phyloP scores from a whole-genome alignment of 1,140 invertebrate species.

The Trichonephila inaurata region DNA sequence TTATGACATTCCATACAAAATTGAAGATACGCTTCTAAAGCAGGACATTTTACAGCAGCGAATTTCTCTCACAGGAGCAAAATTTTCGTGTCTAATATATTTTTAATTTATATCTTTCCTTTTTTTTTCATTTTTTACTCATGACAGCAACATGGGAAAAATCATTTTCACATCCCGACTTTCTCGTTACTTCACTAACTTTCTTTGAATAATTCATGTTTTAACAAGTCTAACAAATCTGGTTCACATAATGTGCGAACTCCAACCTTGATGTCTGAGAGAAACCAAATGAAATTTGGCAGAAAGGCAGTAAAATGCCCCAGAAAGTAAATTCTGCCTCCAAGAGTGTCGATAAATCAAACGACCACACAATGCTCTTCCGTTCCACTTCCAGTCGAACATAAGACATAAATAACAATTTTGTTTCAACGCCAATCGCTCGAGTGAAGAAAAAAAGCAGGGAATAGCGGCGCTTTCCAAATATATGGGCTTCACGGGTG shows the following conservation, averaged over 20 bases:
- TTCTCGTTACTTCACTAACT: not conserved
- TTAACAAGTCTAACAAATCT: not conserved
- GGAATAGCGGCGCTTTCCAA: not conserved
- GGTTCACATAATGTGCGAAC: not conserved
- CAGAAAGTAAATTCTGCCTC: constrained; percentile 29
- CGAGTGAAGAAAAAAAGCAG: constrained; percentile 36
- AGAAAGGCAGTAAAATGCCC: constrained; percentile 28
- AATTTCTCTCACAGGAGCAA: not conserved
- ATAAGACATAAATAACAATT: constrained; percentile 45
- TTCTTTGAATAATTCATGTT: not conserved
- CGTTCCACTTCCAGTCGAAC: not conserved
- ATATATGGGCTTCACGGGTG: constrained; percentile 50
- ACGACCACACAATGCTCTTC: not conserved
- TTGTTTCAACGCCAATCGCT: constrained; percentile 26
- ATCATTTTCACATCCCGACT: not conserved
- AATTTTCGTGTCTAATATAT: not conserved
- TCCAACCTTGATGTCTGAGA: not conserved
- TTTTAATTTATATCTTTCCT: not conserved
- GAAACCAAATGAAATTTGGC: not conserved
- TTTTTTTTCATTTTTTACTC: not conserved
- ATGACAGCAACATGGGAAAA: not conserved
- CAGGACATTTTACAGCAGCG: not conserved
- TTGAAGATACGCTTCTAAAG: no score
- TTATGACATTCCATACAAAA: no score
- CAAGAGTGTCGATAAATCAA: constrained; percentile 33